Percentiles rank a stretch among this genome's conserved stretches.
These are phyloP conservation scores for Mimas tiliae DNA, from an alignment of 2,888 invertebrate species.

Conservation along the genomic window DNA sequence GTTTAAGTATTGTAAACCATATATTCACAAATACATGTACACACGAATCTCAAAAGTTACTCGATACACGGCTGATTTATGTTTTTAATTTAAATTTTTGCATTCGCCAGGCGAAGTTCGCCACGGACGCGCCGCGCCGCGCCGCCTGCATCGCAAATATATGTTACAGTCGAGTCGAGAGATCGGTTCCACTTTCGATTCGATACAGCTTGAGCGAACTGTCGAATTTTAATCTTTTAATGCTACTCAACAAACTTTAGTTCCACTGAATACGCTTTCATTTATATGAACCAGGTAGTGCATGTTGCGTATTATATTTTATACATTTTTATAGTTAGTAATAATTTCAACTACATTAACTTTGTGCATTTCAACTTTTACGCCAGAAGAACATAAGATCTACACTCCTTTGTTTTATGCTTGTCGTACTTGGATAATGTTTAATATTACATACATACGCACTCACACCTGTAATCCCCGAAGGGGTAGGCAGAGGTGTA, in stretches of 20 bases:
- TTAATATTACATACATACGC: too few species aligned
- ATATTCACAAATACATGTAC: conserved; percentile 66
- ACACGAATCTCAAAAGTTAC: conserved; percentile 81
- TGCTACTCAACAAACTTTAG: conserved; percentile 79
- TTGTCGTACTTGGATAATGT: too few species aligned
- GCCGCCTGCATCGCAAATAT: conserved; percentile 83
- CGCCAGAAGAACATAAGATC: too few species aligned
- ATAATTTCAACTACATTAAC: neutral
- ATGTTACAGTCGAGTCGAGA: conserved; percentile 72
- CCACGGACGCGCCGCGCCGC: conserved; percentile 80
- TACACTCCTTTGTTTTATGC: too few species aligned
- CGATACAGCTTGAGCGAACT: conserved; percentile 77
- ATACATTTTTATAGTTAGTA: conserved; percentile 32
- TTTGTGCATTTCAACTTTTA: too few species aligned
- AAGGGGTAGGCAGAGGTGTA: too few species aligned
- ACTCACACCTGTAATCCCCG: too few species aligned
- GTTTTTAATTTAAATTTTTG: conserved; percentile 86
- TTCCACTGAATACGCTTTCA: conserved; percentile 55
- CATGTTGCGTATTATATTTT: conserved; percentile 39
- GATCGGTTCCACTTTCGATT: conserved; percentile 75
- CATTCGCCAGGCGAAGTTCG: conserved; percentile 81
- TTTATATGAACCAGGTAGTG: conserved; percentile 53
- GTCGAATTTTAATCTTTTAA: conserved; percentile 84
- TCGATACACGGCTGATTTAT: conserved; percentile 85
- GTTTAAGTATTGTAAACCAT: conserved; percentile 38